These are phyloP conservation scores for Mixornis gularis DNA, from an alignment of 2,113 vertebrate genomes.

Conservation along the genomic window DNA sequence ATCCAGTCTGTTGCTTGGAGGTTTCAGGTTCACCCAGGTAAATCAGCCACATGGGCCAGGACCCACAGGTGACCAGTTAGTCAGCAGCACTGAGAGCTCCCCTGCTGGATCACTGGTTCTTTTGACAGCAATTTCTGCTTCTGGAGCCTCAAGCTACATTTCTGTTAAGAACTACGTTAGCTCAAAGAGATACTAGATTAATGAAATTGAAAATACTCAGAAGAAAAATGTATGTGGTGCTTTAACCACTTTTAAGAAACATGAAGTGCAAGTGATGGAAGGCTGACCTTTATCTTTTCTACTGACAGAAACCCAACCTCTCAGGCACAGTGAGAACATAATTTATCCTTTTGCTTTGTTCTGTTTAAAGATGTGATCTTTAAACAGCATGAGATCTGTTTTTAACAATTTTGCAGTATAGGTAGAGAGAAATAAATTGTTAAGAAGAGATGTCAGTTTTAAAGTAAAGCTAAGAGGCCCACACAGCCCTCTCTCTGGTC, in stretches of 20 bases:
- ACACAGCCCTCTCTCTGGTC: background rate
- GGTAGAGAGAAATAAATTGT: conserved; percentile 21
- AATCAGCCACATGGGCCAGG: background rate
- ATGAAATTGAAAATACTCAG: background rate
- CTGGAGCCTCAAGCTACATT: background rate
- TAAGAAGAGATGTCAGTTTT: conserved; percentile 1
- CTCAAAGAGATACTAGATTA: background rate
- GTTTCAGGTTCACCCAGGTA: background rate
- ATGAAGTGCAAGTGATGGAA: conserved; percentile 37
- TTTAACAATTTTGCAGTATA: conserved; percentile 13
- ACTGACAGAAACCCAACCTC: conserved; percentile 10
- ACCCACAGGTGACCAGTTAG: background rate
- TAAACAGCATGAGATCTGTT: background rate
- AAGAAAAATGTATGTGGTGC: conserved; percentile 18
- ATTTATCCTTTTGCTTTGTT: background rate
- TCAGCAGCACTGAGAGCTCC: background rate
- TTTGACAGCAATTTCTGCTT: background rate
- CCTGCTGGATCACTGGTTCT: background rate
- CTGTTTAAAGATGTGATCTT: background rate
- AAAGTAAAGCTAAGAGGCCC: conserved; percentile 12
- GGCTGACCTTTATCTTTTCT: conserved; percentile 42
- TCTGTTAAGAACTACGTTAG: background rate
- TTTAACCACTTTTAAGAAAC: conserved; percentile 34
- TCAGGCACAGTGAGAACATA: background rate
- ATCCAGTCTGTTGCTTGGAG: background rate